Evolutionary conservation across 2,797 vertebrate species (phyloP), one percentile per base, ranked within the genome.

Genomic region (Fistularia commersonii): DNA sequence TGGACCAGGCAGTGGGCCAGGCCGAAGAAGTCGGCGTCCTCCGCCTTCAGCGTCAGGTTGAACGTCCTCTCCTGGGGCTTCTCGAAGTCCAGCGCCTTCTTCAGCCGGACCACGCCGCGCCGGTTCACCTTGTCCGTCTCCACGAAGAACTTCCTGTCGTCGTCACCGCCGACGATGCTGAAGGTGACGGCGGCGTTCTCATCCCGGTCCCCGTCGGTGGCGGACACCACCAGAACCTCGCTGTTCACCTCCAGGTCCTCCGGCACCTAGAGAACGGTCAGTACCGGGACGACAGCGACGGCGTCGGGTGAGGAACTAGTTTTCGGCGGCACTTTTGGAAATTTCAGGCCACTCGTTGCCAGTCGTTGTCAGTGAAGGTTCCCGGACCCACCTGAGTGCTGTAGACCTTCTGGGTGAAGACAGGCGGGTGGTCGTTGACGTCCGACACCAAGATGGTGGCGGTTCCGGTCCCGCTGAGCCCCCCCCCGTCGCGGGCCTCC

Each of bases 401-500:
- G 23, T 23, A 23, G 23, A 23, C 23, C 23, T 23, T 23, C 23
- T 23, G 23, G 0, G 72, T 82, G 74, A 97, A 96, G 34, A 77
- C 84, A 0, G 94, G 94, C 1, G 90, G 77, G 0, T 95, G 92
- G 69, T 97, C 93, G 1, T 96, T 97, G 35, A 93, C 51, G 0
- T 95, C 94, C 13, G 79, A 86, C 55, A 97, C 74, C 45, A 85
- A 86, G 50, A 97, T 64, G 43, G 92, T 94, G 8, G 92, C 92
- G 0, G 94, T 96, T 41, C 82, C 93, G 0, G 92, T 96, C 43
- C 92, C 92, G 0, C 77, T 87, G 73, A 95, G 89, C 6, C 94
- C 94, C 50, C 93, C 94, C 0, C 94, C 94, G 31, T 97, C 94
- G 69, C 90, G 86, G 57, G 92, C 93, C 80, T 97, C 93, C 50